A percentile compares a stretch with the other conserved stretches of the same genome.
Evolutionary conservation across 64 coral and sea anemone genomes (phyloP).

Genomic region (Montipora capricornis): DNA sequence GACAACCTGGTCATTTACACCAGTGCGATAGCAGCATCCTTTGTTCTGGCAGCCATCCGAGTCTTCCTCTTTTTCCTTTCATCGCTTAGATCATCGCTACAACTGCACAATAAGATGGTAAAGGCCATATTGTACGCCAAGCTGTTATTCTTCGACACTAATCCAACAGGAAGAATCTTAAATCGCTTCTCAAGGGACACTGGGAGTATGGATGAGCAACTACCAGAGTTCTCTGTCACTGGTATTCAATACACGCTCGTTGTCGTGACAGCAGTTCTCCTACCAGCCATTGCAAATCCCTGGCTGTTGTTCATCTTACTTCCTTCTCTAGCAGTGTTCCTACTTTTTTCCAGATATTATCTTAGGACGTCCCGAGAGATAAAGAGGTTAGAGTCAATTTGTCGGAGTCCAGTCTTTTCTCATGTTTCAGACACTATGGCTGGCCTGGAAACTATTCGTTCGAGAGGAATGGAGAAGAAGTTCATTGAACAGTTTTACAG

Average conservation of each 20-base stretch:
- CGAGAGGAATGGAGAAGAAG: conserved; percentile 24
- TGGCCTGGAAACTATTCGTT: conserved; percentile 68
- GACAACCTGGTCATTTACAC: neutral
- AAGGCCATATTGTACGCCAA: conserved; percentile 29
- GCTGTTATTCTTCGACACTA: conserved; percentile 74
- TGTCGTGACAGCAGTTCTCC: neutral
- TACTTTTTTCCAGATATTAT: conserved; percentile 34
- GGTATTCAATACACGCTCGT: conserved; percentile 13
- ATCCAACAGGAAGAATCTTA: conserved; percentile 73
- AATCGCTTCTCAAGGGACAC: conserved; percentile 75
- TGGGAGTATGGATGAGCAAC: conserved; percentile 39
- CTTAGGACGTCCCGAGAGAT: conserved; percentile 54
- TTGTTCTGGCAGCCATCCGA: neutral
- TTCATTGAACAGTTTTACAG: conserved; percentile 52
- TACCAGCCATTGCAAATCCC: conserved; percentile 39
- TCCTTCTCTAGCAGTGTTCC: neutral
- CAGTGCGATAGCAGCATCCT: neutral
- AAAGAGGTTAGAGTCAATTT: conserved; percentile 44
- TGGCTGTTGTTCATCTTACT: conserved; percentile 5
- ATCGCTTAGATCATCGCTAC: neutral
- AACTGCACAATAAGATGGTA: conserved; percentile 66
- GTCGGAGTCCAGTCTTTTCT: conserved; percentile 69
- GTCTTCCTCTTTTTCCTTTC: neutral
- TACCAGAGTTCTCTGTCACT: conserved; percentile 26
- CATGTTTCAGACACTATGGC: conserved; percentile 71